Evolutionary conservation across 2,888 invertebrate species (phyloP).

Genomic region (Diarsia mendica): DNA sequence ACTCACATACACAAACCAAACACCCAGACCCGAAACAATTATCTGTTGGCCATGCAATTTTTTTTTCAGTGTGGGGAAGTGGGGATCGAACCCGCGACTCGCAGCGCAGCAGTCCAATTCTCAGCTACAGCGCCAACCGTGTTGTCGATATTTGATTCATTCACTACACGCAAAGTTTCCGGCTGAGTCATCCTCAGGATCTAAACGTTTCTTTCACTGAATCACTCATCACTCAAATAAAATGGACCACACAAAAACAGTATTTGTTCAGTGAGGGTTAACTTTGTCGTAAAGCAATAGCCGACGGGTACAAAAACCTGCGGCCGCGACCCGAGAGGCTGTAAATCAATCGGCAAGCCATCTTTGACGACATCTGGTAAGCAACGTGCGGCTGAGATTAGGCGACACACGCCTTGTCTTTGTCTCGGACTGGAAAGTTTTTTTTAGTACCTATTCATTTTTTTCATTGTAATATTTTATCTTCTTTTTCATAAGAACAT

Average conservation of each 20-base stretch:
- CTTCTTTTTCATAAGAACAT: not conserved
- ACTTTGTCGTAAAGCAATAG: conserved; percentile 69
- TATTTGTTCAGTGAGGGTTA: conserved; percentile 70
- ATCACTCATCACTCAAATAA: conserved; percentile 19
- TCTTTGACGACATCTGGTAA: conserved; percentile 80
- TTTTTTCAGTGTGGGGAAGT: too few species aligned
- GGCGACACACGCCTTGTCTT: conserved; percentile 44
- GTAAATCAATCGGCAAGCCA: conserved; percentile 79
- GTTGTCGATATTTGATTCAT: not conserved
- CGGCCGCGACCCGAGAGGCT: conserved; percentile 66
- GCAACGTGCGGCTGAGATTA: conserved; percentile 61
- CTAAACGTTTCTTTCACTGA: not conserved
- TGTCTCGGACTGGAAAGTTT: conserved; percentile 19
- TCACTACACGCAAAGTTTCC: conserved; percentile 7
- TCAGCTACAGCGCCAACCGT: too few species aligned
- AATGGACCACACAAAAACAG: conserved; percentile 64
- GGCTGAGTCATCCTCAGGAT: conserved; percentile 16
- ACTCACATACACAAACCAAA: too few species aligned
- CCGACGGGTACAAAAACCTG: conserved; percentile 69
- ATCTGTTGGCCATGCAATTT: too few species aligned
- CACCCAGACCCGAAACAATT: too few species aligned
- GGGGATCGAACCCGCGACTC: too few species aligned
- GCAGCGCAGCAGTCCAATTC: too few species aligned
- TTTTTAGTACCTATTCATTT: not conserved
- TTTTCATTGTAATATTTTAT: not conserved